Evolutionary conservation across 2,797 vertebrate species (phyloP).

Genomic region (Parotocinclus haroldoi): DNA sequence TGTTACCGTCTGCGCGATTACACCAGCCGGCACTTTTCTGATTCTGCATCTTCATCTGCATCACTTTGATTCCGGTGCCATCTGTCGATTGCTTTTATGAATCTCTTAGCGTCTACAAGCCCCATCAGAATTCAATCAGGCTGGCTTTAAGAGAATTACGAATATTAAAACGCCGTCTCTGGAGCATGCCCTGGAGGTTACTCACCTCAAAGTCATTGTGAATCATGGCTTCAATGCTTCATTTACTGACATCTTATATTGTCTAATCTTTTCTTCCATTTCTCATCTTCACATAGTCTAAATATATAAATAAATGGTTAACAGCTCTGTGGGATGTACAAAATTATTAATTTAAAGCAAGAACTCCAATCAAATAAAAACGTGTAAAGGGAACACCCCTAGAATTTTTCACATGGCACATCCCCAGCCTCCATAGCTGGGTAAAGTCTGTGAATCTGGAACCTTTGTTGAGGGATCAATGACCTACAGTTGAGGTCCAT

Average conservation of each 20-base stretch:
- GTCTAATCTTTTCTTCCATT: slow-evolving; percentile 4
- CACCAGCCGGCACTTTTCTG: slow-evolving; percentile 21
- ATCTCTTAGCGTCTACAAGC: slow-evolving; percentile 25
- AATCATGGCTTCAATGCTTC: slow-evolving; percentile 21
- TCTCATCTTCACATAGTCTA: slow-evolving; percentile 4
- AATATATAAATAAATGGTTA: background rate
- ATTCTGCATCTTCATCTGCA: slow-evolving; percentile 43
- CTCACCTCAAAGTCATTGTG: slow-evolving; percentile 22
- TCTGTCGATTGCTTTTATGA: slow-evolving; percentile 36
- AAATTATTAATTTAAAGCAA: too few species aligned
- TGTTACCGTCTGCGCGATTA: slow-evolving; percentile 29
- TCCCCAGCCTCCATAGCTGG: too few species aligned
- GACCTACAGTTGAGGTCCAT: too few species aligned
- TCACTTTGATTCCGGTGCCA: slow-evolving; percentile 35
- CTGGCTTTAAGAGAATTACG: slow-evolving; percentile 30
- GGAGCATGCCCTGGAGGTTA: background rate
- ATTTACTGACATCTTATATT: slow-evolving; percentile 19
- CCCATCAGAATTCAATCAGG: slow-evolving; percentile 14
- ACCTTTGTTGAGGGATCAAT: too few species aligned
- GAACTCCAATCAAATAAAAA: too few species aligned
- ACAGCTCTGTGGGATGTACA: too few species aligned
- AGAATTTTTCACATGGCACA: too few species aligned
- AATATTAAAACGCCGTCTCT: slow-evolving; percentile 26
- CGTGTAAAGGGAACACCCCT: too few species aligned
- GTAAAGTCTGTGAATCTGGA: too few species aligned